Evolutionary conservation across 2,797 vertebrate genomes (phyloP), one percentile per base, ranked within the genome.

Genomic region (Cirrhinus mrigala): DNA sequence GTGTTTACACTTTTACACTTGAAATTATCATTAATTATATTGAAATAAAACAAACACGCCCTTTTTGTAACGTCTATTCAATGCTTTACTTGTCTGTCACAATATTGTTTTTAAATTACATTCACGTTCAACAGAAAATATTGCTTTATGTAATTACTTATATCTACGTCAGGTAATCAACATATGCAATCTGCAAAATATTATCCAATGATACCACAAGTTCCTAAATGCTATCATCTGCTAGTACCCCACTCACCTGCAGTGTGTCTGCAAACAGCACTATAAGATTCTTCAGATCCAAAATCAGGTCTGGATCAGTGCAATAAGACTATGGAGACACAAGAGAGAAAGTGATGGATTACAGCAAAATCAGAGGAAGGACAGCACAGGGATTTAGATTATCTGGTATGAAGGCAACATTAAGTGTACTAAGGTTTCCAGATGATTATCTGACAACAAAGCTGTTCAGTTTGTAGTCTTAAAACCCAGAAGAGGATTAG

Each of bases 261-360:
- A 99, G 96, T 0, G 98, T 99, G 85, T 99, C 98, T 1, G 98
- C 97, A 86, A 99, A 99, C 33, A 99, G 95, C 48, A 99, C 98
- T 0, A 99, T 99, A 88, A 99, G 98, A 93, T 98, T 98, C 95
- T 99, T 99, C 93, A 99, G 93, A 89, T 99, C 98, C 93, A 99
- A 89, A 58, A 99, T 96, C 83, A 99, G 94, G 92, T 98, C 94
- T 0, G 98, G 98, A 90, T 99, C 97, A 0, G 98, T 97, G 89
- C 98, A 98, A 93, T 98, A 99, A 0, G 98, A 99, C 98, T 99
- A 92, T 2, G 64, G 83, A 91, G 68, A 88, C 70, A 91, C 20
- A 60, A 84, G 44, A 73, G 44, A 82, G 44, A 82, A 44, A 66
- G 18, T 24, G n/a, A 85, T 6, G 12, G 29, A 84, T 70, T 64